Evolutionary conservation across 2,888 invertebrate genomes (phyloP).

Genomic region (Hemaris fuciformis): DNA sequence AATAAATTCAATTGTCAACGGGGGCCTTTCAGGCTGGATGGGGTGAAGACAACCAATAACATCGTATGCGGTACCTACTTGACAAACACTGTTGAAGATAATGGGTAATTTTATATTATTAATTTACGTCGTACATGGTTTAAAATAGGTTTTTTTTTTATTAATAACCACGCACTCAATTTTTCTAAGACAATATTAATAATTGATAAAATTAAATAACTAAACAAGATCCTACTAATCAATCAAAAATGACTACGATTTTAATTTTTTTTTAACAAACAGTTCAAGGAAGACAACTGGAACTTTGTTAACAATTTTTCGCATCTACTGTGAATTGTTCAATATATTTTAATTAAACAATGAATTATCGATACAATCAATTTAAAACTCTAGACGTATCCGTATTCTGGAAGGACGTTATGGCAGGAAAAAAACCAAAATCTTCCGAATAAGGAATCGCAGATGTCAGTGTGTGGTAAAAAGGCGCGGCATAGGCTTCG

Average conservation of each 20-base stretch:
- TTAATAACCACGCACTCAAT: no score
- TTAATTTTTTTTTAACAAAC: no score
- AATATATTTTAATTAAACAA: no score
- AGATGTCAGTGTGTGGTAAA: conserved; percentile 41
- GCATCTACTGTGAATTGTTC: no score
- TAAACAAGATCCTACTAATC: no score
- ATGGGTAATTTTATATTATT: background rate
- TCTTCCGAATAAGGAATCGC: conserved; percentile 42
- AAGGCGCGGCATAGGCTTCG: conserved; percentile 64
- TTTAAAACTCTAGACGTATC: background rate
- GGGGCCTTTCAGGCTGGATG: conserved; percentile 43
- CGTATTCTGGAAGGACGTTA: background rate
- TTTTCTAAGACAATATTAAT: no score
- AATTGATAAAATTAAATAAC: no score
- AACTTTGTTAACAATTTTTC: no score
- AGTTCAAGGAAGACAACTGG: no score
- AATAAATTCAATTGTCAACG: conserved; percentile 42
- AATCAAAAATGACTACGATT: no score
- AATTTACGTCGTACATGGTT: background rate
- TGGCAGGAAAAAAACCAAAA: conserved; percentile 1
- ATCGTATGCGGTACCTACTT: background rate
- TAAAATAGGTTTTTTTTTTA: no score
- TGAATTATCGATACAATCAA: background rate
- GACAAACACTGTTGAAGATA: background rate
- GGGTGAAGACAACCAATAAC: conserved; percentile 32